Base-by-base conservation (phyloP, 2,797 vertebrate genomes). In the Melanotaenia parkinsoni region DNA sequence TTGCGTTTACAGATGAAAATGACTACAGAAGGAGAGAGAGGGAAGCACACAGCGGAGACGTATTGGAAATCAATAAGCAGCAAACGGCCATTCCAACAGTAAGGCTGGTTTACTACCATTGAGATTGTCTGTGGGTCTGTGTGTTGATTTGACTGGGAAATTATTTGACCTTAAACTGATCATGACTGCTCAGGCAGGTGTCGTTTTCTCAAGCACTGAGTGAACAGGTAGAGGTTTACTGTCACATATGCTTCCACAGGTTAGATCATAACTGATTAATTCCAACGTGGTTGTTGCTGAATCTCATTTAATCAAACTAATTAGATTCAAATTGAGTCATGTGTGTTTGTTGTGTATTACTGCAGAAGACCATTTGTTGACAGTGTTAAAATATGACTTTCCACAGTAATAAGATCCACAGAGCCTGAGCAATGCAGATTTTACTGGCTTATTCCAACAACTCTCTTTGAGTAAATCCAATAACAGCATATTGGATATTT, bases 1-100 rank as follows among this genome's bases (percentile, higher is more conserved):
- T 76, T 79, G 72, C 54, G 73, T 75, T 83, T 75, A 72, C 72
- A 70, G 54, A 58, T 76, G 54, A 62, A 74, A 67, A 59, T 60
- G 60, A 28, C 1, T 20, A 63, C 51, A n/a, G 72, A 53, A 64
- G 22, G 54, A 28, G 77, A 60, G 67, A 33, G 72, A 28, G 65
- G 47, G 30, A 30, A 56, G 38, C 28, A 51, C 72, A 67, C 37
- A 50, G 69, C 80, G 80, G 77, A 74, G 80, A 71, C 58, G 26
- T 74, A 88, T 76, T 63, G 89, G 74, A 90, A 91, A 90, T 93
- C 91, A 78, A 88, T 91, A 81, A 60, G 54, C 58, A 40, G 74
- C 83, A 78, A 84, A 86, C 67, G 53, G 75, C 74, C 66, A 20
- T 54, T 81, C 76, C 82, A 81, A 82, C 78, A 63, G 61, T 20